Conservation (phyloP, 1,140 invertebrate genomes). For the Drosophila kohkoa region DNA sequence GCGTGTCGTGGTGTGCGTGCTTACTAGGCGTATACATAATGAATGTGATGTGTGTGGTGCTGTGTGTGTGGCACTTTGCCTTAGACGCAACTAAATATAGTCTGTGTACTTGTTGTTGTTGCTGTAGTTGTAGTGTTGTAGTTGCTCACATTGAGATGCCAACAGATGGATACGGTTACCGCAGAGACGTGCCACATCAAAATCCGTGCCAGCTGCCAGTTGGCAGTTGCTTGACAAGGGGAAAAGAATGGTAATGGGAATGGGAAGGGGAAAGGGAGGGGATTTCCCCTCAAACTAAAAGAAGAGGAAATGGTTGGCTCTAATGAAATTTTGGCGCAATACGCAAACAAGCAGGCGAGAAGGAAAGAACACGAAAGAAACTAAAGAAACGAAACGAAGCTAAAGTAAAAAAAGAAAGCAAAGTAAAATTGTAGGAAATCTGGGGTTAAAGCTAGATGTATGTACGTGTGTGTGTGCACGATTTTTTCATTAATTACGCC, state of each 20-base stretch:
- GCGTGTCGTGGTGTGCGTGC: slow-evolving; percentile 29
- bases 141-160: slow-evolving; percentile 26
- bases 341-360: slow-evolving; percentile 21
- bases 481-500: slow-evolving; percentile 71
- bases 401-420: slow-evolving; percentile 11
- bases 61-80: too few species aligned
- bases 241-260: too few species aligned
- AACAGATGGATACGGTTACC: slow-evolving; percentile 26
- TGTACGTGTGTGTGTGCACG: slow-evolving; percentile 18
- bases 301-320: slow-evolving; percentile 33
- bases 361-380: slow-evolving; percentile 14
- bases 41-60: not conserved
- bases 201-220: slow-evolving; percentile 31
- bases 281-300: slow-evolving; percentile 12
- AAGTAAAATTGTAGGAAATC: slow-evolving; percentile 5
- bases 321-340: slow-evolving; percentile 72
- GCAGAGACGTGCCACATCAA: slow-evolving; percentile 34
- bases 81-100: not conserved
- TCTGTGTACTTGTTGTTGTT: not conserved
- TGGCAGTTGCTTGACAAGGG: not conserved
- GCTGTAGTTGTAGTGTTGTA: not conserved
- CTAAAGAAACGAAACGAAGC: slow-evolving; percentile 7
- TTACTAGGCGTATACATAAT: not conserved
- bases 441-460: too few species aligned
- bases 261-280: not conserved